Evolutionary conservation across 1,140 invertebrate species (phyloP).

Genomic region (Colletes gigas): DNA sequence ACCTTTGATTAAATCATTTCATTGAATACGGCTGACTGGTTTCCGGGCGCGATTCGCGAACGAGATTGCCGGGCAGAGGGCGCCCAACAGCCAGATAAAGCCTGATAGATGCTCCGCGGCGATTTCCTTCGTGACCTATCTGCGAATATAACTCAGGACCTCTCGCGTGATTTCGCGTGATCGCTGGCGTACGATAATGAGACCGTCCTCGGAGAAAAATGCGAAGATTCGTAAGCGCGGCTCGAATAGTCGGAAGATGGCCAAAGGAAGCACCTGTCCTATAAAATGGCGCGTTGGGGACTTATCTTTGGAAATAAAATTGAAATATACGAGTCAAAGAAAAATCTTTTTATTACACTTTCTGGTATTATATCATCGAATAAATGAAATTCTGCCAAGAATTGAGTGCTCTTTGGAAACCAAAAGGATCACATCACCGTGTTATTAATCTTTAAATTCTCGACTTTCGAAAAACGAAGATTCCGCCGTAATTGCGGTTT

Average conservation of each 20-base stretch:
- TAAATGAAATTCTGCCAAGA: no score
- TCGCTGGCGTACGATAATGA: constrained; percentile 40
- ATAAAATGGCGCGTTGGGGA: no score
- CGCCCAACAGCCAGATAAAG: constrained; percentile 53
- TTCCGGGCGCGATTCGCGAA: constrained; percentile 36
- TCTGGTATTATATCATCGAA: no score
- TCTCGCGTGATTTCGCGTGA: constrained; percentile 61
- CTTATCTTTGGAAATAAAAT: no score
- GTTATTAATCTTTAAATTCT: no score
- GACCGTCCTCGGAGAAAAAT: constrained; percentile 31
- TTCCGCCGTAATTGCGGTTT: neutral
- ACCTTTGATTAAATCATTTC: constrained; percentile 60
- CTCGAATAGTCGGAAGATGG: no score
- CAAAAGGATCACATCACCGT: no score
- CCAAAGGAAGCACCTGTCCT: no score
- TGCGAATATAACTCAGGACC: constrained; percentile 51
- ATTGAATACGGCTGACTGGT: constrained; percentile 44
- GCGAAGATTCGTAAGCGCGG: neutral
- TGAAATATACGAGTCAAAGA: no score
- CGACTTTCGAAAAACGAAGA: neutral
- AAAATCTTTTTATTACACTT: no score
- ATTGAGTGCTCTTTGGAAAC: no score
- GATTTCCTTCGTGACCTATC: constrained; percentile 55
- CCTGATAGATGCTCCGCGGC: constrained; percentile 60
- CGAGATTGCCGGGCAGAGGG: constrained; percentile 36